Evolutionary conservation across 2,888 invertebrate species (phyloP), one percentile per base, ranked within the genome.

Genomic region (Aricia artaxerxes): DNA sequence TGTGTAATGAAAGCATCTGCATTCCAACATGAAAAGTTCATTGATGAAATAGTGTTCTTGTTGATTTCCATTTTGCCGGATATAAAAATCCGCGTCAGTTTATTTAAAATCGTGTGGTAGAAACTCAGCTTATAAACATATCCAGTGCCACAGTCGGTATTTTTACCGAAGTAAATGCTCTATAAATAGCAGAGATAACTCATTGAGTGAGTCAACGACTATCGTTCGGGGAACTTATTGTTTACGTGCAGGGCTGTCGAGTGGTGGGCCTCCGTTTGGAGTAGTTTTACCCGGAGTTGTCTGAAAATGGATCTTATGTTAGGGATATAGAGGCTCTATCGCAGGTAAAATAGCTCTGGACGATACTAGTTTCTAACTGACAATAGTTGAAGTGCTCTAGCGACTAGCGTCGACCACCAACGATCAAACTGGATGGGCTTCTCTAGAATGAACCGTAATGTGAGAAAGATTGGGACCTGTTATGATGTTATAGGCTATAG

Each of bases 211-310:
- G 44, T 73, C 73, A 73, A 44, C 44, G 69, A 40, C 44, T 73
- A 73, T 73, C 73, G 73, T 73, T 73, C 73, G 40, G 73, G 73
- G 73, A 73, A 73, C 73, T 73, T 38, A 69, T 69, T 69, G 35
- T 38, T 69, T 69, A 64, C 64, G 35, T 1, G 13, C 69, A 69
- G 69, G 69, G 69, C 69, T 69, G 69, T 69, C 69, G 69, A 38
- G 69, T 69, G 13, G 35, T 24, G 4, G 11, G 13, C 13, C 69
- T 38, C 57, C 16, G 13, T 57, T 49, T 49, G 44, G 44, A 49
- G 44, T 49, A 16, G 16, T 57, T 57, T 57, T 16, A 57, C 57
- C 4, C 1, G 57, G 57, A 57, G 16, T 57, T 57, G 13, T 13
- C 13, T 13, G 53, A 53, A 3, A 53, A 53, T 53, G 13, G 4